Evolutionary conservation across 2,113 vertebrate species (phyloP), one percentile per base, ranked within the genome.

Genomic region (Leptosomus discolor): DNA sequence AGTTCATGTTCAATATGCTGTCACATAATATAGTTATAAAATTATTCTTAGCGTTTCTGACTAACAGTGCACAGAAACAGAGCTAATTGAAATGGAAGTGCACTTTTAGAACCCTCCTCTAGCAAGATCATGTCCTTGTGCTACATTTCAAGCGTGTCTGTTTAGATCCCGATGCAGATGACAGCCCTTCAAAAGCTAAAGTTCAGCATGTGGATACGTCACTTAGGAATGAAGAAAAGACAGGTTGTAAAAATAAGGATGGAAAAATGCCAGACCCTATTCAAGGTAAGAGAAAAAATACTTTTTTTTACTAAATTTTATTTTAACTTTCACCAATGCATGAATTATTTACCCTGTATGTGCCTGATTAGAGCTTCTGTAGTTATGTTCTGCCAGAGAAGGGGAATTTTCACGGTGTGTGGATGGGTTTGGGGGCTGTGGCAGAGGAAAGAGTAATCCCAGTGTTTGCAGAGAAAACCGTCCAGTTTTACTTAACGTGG

Each of bases 141-240:
- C 46, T 78, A 93, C 69, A 71, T 94, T 67, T 94, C 57, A 90
- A 90, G 24, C 15, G 8, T 93, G 22, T 96, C 86, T 89, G 29
- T 93, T 85, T 94, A 94, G 88, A 43, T 95, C 32, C 21, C 48
- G 37, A 15, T 83, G 67, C 57, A 80, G 88, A 88, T 63, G 91
- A 79, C 61, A 90, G 36, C 45, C 53, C 82, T 73, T 88, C 78
- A 48, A 93, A 90, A 83, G 78, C 88, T 68, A 93, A 96, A 90
- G 41, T 93, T 93, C 95, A 94, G 67, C 82, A 88, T 32, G 21
- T 95, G 61, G 88, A 90, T 73, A 18, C 0, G 0, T 41, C 48
- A 7, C 41, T 73, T 61, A 65, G 24, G 60, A 83, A 68, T 23
- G 56, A 83, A n/a, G 70, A 56, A 51, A 60, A 82, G 45, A 5